These are phyloP conservation scores for Drosophila saltans DNA, from an alignment of 1,140 invertebrate genomes.

Conservation along the genomic window DNA sequence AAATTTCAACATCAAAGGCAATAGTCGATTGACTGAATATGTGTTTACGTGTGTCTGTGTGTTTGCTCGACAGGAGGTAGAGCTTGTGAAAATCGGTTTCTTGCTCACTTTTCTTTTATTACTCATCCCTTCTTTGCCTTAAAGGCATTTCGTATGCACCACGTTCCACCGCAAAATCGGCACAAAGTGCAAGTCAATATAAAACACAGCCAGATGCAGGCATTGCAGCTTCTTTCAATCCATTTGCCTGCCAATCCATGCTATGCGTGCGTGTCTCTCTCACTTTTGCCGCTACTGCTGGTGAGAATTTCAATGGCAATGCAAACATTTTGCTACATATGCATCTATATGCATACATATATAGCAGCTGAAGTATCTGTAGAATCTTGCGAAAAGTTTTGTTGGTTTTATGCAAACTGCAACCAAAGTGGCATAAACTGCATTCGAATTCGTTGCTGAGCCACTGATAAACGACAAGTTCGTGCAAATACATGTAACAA, in stretches of 20 bases:
- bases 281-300: slow-evolving; percentile 1
- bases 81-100: slow-evolving; percentile 54
- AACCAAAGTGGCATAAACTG: slow-evolving; percentile 57
- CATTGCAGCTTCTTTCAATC: slow-evolving; percentile 44
- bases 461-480: slow-evolving; percentile 64
- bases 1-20: slow-evolving; percentile 28
- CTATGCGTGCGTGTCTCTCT: slow-evolving; percentile 38
- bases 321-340: slow-evolving; percentile 43
- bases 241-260: slow-evolving; percentile 52
- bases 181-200: slow-evolving; percentile 75
- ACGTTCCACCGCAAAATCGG: slow-evolving; percentile 39
- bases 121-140: slow-evolving; percentile 43
- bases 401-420: slow-evolving; percentile 70
- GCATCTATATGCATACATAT: slow-evolving; percentile 26
- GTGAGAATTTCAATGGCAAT: slow-evolving; percentile 43
- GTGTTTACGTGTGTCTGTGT: slow-evolving; percentile 23
- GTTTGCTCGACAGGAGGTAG: slow-evolving; percentile 25
- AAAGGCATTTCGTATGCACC: slow-evolving; percentile 60
- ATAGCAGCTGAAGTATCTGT: background rate
- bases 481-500: slow-evolving; percentile 39
- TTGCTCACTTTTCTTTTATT: slow-evolving; percentile 10
- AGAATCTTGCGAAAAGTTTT: background rate
- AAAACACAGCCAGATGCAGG: slow-evolving; percentile 22
- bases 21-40: too few relatives aligned
- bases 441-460: slow-evolving; percentile 54